These are phyloP conservation scores for Cheilosia impressa DNA, from an alignment of 2,888 invertebrate genomes.

Conservation along the genomic window DNA sequence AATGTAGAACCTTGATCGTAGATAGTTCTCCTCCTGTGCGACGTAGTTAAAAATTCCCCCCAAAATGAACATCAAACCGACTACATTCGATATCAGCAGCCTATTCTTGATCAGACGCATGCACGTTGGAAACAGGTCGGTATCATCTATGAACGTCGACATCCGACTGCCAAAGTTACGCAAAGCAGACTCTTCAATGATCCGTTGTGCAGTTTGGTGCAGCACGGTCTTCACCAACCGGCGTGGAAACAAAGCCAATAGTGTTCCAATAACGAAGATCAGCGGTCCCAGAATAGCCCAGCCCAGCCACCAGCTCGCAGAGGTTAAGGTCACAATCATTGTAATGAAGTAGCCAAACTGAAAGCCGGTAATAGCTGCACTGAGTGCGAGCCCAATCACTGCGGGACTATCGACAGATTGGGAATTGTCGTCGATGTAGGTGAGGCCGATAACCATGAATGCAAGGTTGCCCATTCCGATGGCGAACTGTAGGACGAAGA, in stretches of 20 bases:
- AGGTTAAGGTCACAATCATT: constrained; percentile 78
- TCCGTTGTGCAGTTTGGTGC: constrained; percentile 85
- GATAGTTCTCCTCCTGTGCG: constrained; percentile 85
- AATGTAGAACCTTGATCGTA: constrained; percentile 86
- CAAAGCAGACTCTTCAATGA: constrained; percentile 83
- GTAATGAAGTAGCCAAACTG: constrained; percentile 82
- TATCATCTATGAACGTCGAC: constrained; percentile 81
- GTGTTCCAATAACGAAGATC: constrained; percentile 84
- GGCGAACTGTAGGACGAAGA: constrained; percentile 84
- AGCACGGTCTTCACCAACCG: constrained; percentile 85
- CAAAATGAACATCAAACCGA: constrained; percentile 84
- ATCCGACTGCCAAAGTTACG: constrained; percentile 79
- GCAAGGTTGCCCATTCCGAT: constrained; percentile 84
- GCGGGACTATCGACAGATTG: constrained; percentile 84
- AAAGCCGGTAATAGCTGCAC: constrained; percentile 81
- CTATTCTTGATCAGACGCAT: constrained; percentile 85
- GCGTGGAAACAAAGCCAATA: constrained; percentile 86
- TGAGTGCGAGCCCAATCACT: constrained; percentile 82
- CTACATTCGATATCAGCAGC: constrained; percentile 84
- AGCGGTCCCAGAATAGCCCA: constrained; percentile 84
- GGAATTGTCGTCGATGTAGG: constrained; percentile 87
- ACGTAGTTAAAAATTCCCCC: constrained; percentile 85
- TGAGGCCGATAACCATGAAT: constrained; percentile 85
- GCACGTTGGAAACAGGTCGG: constrained; percentile 84
- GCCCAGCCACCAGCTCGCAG: constrained; percentile 84